Conservation (phyloP, 2,888 invertebrate species). For the Dendrolimus pini region DNA sequence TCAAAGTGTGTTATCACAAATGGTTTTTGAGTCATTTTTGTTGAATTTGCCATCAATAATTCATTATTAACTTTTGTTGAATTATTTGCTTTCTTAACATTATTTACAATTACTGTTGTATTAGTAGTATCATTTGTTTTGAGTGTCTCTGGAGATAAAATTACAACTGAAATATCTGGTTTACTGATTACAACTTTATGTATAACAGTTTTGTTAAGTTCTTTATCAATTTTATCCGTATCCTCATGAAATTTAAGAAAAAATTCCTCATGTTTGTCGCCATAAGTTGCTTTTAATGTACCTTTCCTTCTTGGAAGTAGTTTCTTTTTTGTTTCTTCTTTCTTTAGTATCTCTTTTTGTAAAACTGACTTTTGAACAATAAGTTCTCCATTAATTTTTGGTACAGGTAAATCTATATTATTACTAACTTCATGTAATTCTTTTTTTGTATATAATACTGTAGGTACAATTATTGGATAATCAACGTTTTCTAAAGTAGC, state of each 20-base stretch:
- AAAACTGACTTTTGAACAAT: slow-evolving; percentile 45
- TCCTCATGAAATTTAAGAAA: slow-evolving; percentile 30
- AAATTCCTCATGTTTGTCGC: slow-evolving; percentile 62
- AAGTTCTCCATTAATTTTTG: slow-evolving; percentile 43
- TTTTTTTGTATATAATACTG: slow-evolving; percentile 32
- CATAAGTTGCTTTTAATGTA: slow-evolving; percentile 68
- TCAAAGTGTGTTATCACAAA: slow-evolving; percentile 15
- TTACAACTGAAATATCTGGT: background rate
- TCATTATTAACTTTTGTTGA: background rate
- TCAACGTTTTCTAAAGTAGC: slow-evolving; percentile 11
- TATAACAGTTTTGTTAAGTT: background rate
- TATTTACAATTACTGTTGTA: background rate
- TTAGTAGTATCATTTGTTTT: background rate
- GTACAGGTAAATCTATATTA: slow-evolving; percentile 36
- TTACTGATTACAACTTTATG: background rate
- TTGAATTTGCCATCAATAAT: background rate
- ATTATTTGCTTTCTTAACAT: slow-evolving; percentile 1
- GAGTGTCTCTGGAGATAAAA: background rate
- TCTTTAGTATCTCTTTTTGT: slow-evolving; percentile 35
- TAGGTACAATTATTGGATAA: slow-evolving; percentile 52
- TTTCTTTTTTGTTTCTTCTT: slow-evolving; percentile 54
- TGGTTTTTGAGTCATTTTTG: background rate
- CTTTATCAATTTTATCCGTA: slow-evolving; percentile 2
- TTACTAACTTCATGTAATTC: slow-evolving; percentile 39
- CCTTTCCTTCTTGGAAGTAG: slow-evolving; percentile 60